Evolutionary conservation across 2,888 invertebrate species (phyloP).

Genomic region (Thalpophila matura): DNA sequence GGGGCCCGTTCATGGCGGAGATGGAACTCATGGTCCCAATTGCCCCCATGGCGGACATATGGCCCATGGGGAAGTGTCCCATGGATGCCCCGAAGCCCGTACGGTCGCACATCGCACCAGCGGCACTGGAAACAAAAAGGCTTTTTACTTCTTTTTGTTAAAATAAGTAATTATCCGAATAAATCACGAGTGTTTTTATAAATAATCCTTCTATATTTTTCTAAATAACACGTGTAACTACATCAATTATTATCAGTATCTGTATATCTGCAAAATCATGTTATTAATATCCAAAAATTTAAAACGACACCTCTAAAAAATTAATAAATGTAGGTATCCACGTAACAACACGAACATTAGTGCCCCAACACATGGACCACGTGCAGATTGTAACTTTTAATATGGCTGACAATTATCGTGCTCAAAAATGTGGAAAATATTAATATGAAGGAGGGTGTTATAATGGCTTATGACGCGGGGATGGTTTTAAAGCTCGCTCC

Average conservation of each 20-base stretch:
- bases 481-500: slow-evolving; percentile 64
- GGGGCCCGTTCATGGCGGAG: slow-evolving; percentile 91
- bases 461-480: slow-evolving; percentile 74
- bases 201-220: too few relatives aligned
- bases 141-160: too few relatives aligned
- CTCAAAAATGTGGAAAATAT: slow-evolving; percentile 85
- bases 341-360: slow-evolving; percentile 62
- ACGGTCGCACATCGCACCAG: slow-evolving; percentile 94
- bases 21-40: slow-evolving; percentile 90
- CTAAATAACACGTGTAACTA: background rate
- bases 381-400: slow-evolving; percentile 82
- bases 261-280: slow-evolving; percentile 39
- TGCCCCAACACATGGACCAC: slow-evolving; percentile 71
- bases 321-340: slow-evolving; percentile 66
- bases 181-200: too few relatives aligned
- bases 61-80: slow-evolving; percentile 89
- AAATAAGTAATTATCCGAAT: background rate
- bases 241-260: slow-evolving; percentile 19
- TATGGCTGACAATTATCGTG: slow-evolving; percentile 85
- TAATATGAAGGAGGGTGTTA: slow-evolving; percentile 80
- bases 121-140: slow-evolving; percentile 89
- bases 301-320: slow-evolving; percentile 53
- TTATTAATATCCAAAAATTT: slow-evolving; percentile 16
- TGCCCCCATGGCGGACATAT: slow-evolving; percentile 90
- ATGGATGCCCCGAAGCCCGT: slow-evolving; percentile 92